Evolutionary conservation across 1,140 invertebrate species (phyloP).

Genomic region (Gryon sp.): DNA sequence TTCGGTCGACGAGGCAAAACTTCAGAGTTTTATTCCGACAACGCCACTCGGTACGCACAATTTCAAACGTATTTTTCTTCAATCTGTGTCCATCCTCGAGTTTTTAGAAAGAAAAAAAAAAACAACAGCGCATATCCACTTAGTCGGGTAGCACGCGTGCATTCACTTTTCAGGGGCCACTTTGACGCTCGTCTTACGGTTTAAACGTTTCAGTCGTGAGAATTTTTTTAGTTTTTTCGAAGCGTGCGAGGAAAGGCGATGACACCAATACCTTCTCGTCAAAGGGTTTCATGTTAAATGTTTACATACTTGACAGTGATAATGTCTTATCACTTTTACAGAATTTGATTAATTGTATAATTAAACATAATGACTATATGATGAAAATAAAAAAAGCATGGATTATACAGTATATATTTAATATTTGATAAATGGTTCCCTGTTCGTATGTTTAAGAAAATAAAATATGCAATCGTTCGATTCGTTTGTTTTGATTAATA

Average conservation of each 20-base stretch:
- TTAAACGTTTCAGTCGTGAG: constrained; percentile 27
- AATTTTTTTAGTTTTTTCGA: constrained; percentile 27
- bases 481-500: no score
- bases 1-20: constrained; percentile 37
- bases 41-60: constrained; percentile 56
- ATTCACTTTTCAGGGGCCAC: constrained; percentile 46
- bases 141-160: constrained; percentile 35
- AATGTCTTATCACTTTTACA: no score
- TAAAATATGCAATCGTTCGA: no score
- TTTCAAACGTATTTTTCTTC: constrained; percentile 31
- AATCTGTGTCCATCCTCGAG: constrained; percentile 41
- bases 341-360: no score
- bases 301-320: no score
- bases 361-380: no score
- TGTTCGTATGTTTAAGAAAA: no score
- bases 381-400: no score
- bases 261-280: not conserved
- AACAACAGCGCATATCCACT: constrained; percentile 53
- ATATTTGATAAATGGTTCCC: no score
- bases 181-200: constrained; percentile 36
- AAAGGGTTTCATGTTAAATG: no score
- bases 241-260: constrained; percentile 14
- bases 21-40: constrained; percentile 39
- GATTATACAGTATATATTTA: no score
- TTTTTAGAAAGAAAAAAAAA: no score